Evolutionary conservation across 2,113 vertebrate genomes (phyloP), one percentile per base, ranked within the genome.

Genomic region (Alethe diademata): DNA sequence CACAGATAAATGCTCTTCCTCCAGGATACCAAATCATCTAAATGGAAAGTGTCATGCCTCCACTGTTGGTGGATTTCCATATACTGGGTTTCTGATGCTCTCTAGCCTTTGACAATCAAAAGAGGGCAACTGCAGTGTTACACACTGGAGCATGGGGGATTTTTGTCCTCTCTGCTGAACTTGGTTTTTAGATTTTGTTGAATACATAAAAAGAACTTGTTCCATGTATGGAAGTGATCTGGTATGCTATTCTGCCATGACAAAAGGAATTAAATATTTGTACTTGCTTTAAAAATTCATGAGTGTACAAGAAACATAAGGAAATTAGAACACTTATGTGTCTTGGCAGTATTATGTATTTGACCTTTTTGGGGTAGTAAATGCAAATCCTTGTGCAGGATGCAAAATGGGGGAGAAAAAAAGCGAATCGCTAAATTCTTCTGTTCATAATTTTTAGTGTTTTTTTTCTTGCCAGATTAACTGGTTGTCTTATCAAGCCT

Each of bases 401-500:
- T 66, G 33, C 31, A 35, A 80, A 78, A 14, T 26, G 11, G 24
- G 38, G 33, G 31, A 25, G 26, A 16, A 60, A 45, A 51, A 51
- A 56, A 24, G 25, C 3, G 38, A 58, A 11, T 5, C 22, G 29
- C 20, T 73, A 5, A 31, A 26, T 75, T 74, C 9, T 45, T 84
- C 69, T 64, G 38, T 61, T 75, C 7, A 11, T 29, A 86, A 88
- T 84, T 96, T 97, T 96, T 93, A 82, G 86, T 48, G 1, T 56
- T 92, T 92, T 83, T 96, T 90, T 95, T 84, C 67, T 95, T 93
- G 88, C 58, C 73, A 85, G 75, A 95, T 91, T 95, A 88, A 90
- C 50, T 95, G 53, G 23, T 84, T 97, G 83, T 95, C 76, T 96
- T 95, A 87, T 58, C 61, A 94, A 95, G 78, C 73, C 93, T 94